phyloP scores from a whole-genome alignment of 2,797 vertebrate genomes.

The Coregonus ussuriensis region DNA sequence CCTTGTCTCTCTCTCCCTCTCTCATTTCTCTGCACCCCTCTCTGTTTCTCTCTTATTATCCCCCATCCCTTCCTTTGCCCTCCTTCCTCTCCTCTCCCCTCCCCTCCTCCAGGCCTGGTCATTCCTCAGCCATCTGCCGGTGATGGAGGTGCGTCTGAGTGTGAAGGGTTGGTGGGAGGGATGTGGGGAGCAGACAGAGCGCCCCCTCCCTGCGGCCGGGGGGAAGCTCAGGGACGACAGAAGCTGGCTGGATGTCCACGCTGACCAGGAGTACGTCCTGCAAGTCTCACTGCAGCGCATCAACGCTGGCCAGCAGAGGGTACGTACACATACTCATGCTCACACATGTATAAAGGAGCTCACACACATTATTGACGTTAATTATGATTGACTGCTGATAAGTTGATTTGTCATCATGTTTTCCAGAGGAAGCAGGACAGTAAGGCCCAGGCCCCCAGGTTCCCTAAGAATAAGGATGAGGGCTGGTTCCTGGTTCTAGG shows the following conservation, averaged over 20 bases:
- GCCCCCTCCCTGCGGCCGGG: conserved; percentile 70
- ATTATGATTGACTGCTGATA: background rate
- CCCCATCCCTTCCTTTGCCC: no score
- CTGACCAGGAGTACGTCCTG: conserved; percentile 96
- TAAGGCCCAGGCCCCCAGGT: conserved; percentile 86
- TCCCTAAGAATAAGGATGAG: conserved; percentile 94
- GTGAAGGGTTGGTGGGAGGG: conserved; percentile 91
- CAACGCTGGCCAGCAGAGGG: conserved; percentile 83
- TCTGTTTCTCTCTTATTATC: background rate
- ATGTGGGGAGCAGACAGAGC: conserved; percentile 74
- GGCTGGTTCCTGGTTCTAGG: conserved; percentile 95
- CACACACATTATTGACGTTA: background rate
- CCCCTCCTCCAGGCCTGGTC: conserved; percentile 81
- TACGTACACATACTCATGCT: conserved; percentile 58
- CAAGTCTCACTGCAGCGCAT: conserved; percentile 86
- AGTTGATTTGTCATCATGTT: background rate
- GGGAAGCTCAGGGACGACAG: conserved; percentile 75
- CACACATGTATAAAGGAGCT: conserved; percentile 5
- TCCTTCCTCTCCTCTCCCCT: no score
- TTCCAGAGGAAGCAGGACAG: conserved; percentile 89
- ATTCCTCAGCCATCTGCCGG: conserved; percentile 88
- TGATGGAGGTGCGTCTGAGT: conserved; percentile 84
- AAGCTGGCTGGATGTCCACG: conserved; percentile 86
- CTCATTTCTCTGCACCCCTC: conserved; percentile 5
- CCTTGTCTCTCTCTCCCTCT: conserved; percentile 6